These are phyloP conservation scores for Ganaspis brasiliensis DNA, from an alignment of 2,888 invertebrate genomes.

Conservation along the genomic window DNA sequence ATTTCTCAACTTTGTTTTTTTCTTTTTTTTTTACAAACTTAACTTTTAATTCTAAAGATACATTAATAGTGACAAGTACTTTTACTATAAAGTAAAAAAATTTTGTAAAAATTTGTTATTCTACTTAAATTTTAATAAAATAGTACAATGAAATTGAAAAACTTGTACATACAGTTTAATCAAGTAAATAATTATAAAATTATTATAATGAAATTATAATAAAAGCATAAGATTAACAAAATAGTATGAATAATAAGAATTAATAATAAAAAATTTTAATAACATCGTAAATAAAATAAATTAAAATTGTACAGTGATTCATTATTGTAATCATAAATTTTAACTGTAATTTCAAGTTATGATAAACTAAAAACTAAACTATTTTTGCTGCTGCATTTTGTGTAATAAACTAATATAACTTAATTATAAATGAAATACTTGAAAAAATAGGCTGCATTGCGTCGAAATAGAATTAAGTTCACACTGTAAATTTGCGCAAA, in stretches of 20 bases:
- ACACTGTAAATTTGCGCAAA: conserved; percentile 35
- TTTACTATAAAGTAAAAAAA: background rate
- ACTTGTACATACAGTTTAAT: conserved; percentile 17
- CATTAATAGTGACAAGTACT: background rate
- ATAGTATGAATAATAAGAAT: background rate
- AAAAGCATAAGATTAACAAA: no score
- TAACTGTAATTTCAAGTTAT: background rate
- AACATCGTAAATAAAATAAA: background rate
- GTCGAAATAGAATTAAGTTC: conserved; percentile 40
- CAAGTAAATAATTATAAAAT: background rate
- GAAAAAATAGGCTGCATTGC: conserved; percentile 23
- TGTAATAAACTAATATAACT: background rate
- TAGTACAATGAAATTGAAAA: conserved; percentile 18
- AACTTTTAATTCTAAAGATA: background rate
- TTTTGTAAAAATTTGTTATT: background rate
- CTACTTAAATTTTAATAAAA: background rate
- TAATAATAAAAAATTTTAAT: background rate
- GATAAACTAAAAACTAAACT: conserved; percentile 1
- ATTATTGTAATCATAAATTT: background rate
- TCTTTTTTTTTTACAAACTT: background rate
- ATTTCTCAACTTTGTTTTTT: no score
- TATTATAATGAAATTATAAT: no score
- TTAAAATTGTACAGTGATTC: conserved; percentile 18
- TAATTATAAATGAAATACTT: background rate
- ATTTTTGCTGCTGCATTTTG: conserved; percentile 31